Base-by-base conservation (phyloP, 2,888 invertebrate species). In the Nemotelus nigrinus region DNA sequence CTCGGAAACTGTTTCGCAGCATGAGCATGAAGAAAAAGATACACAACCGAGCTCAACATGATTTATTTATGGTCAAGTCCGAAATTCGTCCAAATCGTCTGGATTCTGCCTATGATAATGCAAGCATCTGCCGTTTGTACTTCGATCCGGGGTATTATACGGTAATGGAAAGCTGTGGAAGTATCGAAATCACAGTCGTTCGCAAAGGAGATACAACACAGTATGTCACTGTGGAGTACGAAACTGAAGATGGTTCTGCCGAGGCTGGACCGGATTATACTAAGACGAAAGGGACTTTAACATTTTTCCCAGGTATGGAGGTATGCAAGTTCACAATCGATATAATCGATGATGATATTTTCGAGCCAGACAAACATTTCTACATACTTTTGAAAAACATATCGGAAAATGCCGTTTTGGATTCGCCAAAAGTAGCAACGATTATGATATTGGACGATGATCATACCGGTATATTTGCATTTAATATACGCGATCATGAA, bases 281-380 rank as follows among this genome's bases (percentile, higher is more conserved):
- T 71, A 92, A 93, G 58, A 93, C 94, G 64, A 92, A 93, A 81
- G 99, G 99, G 3, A 92, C 94, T 0, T 88, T 99, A 47, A 90
- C 91, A 78, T 99, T 99, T 88, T 92, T 91, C 60, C 94, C 96
- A 0, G 96, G 96, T 3, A 98, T 98, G 82, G 92, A 92, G 65
- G 94, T 93, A 83, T 96, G 96, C 86, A 92, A 92, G 79, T 94
- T 99, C 86, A 91, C 91, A 78, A 91, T 99, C 76, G 95, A 96
- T 85, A 97, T 99, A 67, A 97, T 99, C 82, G 99, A 99, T 84
- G 99, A 99, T 85, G 99, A 99, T 82, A 95, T 99, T 0, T 99
- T 99, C 87, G 99, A 99, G 86, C 98, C 98, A 85, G 99, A 99
- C 86, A 99, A 99, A 88, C 98, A 99, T 88, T 99, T 99, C 88